Evolutionary conservation across 2,797 vertebrate genomes (phyloP), one percentile per base, ranked within the genome.

Genomic region (Anabacerthia variegaticeps): DNA sequence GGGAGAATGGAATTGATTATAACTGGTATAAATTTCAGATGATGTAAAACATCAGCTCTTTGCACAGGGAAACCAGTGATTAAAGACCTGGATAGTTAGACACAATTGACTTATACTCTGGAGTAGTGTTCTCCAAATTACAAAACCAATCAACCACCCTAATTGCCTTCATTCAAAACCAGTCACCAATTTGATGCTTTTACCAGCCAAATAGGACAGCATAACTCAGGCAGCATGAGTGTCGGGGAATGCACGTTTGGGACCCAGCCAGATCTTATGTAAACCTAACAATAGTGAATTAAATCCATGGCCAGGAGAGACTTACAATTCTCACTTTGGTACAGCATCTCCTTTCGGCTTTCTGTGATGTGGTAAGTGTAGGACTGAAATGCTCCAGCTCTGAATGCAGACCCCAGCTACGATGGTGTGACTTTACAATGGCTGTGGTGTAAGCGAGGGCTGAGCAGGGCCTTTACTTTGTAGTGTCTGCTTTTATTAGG

Each of bases 131-230:
- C 93, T 97, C 91, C 88, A 95, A 95, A 96, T 96, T 96, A 79
- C 85, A 94, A 93, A 97, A 93, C 95, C 94, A 96, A 96, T 97
- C 94, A 97, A 91, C 93, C 79, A 96, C 90, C 55, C 91, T 97
- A 97, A 97, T 96, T 97, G 90, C 95, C 92, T 93, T 95, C 92
- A 93, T 95, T 97, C 92, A 97, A 96, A 96, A 81, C 92, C 92
- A 94, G 92, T 78, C 90, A 96, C 93, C 91, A 94, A 27, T 92
- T 92, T 95, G 89, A 85, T 96, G 95, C 93, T 90, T 86, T 94
- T 89, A 87, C 82, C 89, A 95, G 92, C 91, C 86, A 89, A 96
- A 91, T 88, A 89, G 93, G 81, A 80, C 89, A 80, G 73, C 91
- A 93, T 91, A 93, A 96, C 95, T 92, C 80, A 92, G 82, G 75